Base-by-base conservation (phyloP, 2,888 invertebrate species). In the Pemphredon lugubris region DNA sequence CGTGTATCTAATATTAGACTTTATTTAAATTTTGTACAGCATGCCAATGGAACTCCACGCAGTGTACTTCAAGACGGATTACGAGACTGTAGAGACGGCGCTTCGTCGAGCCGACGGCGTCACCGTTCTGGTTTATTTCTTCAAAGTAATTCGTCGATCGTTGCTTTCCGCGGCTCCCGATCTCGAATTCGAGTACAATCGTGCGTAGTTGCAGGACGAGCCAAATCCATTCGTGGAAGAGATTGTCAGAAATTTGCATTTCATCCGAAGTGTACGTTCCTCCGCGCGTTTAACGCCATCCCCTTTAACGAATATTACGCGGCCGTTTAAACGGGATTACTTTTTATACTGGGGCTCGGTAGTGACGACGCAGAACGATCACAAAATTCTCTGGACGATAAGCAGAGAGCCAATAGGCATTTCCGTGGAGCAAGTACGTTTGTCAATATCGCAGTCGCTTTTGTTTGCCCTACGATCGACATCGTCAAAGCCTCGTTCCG, bases 1-100 rank as follows among this genome's bases (percentile, higher is more conserved):
- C 32, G 32, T 20, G 9, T 11, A 26, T 37, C 13, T 37, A 9
- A 2, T 30, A 30, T 30, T 2, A 26, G n/a, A n/a, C 6, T 1
- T 39, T 14, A 11, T 21, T n/a, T 18, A 13, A 47, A 60, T 63
- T 40, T 13, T 20, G 2, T 37, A 44, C 0, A 18, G 88, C 23
- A 90, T 92, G 80, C 93, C 94, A 0, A 91, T 92, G 45, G 94
- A 94, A 91, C 91, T 94, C 91, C 94, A 94, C 86, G 91, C 89
- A 0, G 91, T 92, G 0, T 90, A 90, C 82, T 94, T 93, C 83
- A 93, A 92, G 81, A 91, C 92, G 9, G 91, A 91, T 67, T 94
- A 94, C 82, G 76, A 92, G 72, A 93, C 92, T 0, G 93, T 93
- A 83, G 91, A 93, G 68, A 91, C 91, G 37, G 94, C 94, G 0